Base-by-base conservation (phyloP, 2,113 vertebrate species). In the Apus apus region DNA sequence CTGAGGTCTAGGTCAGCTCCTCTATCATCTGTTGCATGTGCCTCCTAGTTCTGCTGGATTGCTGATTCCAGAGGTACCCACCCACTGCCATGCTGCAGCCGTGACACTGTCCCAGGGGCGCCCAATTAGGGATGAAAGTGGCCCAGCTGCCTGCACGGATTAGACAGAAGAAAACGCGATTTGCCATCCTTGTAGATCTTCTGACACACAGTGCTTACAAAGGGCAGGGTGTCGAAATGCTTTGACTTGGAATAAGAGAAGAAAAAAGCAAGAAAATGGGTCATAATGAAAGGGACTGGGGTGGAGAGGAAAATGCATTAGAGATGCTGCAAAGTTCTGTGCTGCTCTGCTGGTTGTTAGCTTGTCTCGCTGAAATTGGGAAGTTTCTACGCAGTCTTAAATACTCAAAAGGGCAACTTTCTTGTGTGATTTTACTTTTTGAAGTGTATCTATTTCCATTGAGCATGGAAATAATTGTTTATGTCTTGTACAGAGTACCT, bases 121-220 rank as follows among this genome's bases (percentile, higher is more conserved):
- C 43, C 89, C 90, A 71, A 43, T 73, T 94, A 85, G 2, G 74
- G 93, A 71, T 83, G 82, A 71, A 73, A 88, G 85, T 36, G 51
- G 71, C 58, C 75, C 82, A 94, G 92, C 93, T 97, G 91, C 82
- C 94, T 96, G 87, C 87, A 30, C 45, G 46, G 75, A 96, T 97
- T 90, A 96, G 85, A 61, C 61, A 77, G 82, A 92, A 84, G 93
- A 75, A 93, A 94, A 96, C 68, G 0, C 15, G 61, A 97, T 94
- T 94, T 95, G 96, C 96, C 94, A 90, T 87, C 91, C 89, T 76
- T 57, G 83, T 74, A 72, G 83, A 81, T 92, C 89, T 71, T 84
- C 76, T 94, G 94, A 73, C 93, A 93, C 89, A 71, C 38, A 2
- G 14, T 21, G 61, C 72, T 95, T 72, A 92, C 93, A 90, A 90